Evolutionary conservation across 1,140 invertebrate genomes (phyloP).

Genomic region (Meloidogyne floridensis): DNA sequence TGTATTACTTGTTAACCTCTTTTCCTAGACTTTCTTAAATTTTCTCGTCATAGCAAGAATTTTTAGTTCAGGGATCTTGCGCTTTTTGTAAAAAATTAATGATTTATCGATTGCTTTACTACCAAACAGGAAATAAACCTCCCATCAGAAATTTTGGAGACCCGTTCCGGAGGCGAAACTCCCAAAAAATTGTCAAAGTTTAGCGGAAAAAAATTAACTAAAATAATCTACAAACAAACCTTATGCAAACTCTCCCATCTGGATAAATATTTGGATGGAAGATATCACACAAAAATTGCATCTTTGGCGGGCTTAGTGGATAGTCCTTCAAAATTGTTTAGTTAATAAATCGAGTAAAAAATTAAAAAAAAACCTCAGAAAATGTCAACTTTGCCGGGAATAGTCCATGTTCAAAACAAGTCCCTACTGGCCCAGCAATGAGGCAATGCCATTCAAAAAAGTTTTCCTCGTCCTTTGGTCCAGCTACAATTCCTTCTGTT

Average conservation of each 20-base stretch:
- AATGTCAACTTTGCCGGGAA: slow-evolving; percentile 87
- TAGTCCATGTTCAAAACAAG: slow-evolving; percentile 96
- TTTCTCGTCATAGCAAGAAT: no score
- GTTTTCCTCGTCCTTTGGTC: slow-evolving; percentile 96
- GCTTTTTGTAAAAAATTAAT: no score
- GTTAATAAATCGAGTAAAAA: slow-evolving; percentile 73
- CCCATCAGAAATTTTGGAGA: no score
- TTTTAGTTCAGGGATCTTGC: no score
- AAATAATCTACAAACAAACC: slow-evolving; percentile 62
- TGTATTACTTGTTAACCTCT: no score
- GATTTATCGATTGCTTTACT: no score
- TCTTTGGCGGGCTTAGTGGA: slow-evolving; percentile 95
- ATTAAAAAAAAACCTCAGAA: slow-evolving; percentile 42
- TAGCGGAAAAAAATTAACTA: no score
- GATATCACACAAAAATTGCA: slow-evolving; percentile 99
- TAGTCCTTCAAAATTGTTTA: slow-evolving; percentile 76
- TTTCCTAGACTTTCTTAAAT: no score
- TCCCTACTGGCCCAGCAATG: slow-evolving; percentile 94
- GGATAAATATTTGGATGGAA: slow-evolving; percentile 89
- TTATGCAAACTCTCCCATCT: slow-evolving; percentile 82
- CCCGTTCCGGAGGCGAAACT: no score
- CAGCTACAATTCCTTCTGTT: slow-evolving; percentile 93
- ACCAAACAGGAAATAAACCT: no score
- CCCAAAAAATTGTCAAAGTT: no score
- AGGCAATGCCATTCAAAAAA: slow-evolving; percentile 99